phyloP scores from a whole-genome alignment of 2,888 invertebrate species.

The Invenusta paracnida region DNA sequence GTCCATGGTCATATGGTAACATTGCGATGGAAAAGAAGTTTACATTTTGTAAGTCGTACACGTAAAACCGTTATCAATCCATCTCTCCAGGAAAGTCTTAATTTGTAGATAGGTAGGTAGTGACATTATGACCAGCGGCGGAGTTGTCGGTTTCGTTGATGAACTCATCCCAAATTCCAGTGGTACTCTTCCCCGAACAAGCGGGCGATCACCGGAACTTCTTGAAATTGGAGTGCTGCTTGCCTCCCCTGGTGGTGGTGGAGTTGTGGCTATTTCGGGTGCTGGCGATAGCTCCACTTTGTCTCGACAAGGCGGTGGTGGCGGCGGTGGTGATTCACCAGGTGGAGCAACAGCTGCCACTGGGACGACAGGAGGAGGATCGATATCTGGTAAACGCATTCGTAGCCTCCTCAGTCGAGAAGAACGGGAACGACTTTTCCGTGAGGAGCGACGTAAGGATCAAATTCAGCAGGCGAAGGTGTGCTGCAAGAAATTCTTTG shows the following conservation, averaged over 20 bases:
- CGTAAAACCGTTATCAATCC: too few relatives aligned
- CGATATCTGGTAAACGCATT: not conserved
- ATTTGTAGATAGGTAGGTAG: too few relatives aligned
- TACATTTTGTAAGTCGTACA: not conserved
- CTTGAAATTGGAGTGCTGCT: not conserved
- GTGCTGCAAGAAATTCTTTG: not conserved
- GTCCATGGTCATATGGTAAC: too few relatives aligned
- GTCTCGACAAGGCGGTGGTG: not conserved
- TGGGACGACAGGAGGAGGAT: not conserved
- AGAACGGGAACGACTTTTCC: not conserved
- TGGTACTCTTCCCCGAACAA: not conserved
- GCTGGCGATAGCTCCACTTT: not conserved
- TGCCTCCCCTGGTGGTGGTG: not conserved
- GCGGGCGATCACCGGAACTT: not conserved
- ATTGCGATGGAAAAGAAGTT: too few relatives aligned
- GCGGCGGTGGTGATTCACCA: not conserved
- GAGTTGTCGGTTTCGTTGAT: not conserved
- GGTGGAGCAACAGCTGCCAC: not conserved
- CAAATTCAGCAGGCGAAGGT: constrained; percentile 27
- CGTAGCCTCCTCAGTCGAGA: constrained; percentile 11
- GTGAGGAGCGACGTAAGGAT: not conserved
- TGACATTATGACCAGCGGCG: not conserved
- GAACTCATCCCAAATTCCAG: not conserved
- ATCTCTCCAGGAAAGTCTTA: too few relatives aligned
- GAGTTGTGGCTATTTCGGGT: too few relatives aligned